Conservation (phyloP, 2,888 invertebrate genomes). For the Tanaodytes sp. region DNA sequence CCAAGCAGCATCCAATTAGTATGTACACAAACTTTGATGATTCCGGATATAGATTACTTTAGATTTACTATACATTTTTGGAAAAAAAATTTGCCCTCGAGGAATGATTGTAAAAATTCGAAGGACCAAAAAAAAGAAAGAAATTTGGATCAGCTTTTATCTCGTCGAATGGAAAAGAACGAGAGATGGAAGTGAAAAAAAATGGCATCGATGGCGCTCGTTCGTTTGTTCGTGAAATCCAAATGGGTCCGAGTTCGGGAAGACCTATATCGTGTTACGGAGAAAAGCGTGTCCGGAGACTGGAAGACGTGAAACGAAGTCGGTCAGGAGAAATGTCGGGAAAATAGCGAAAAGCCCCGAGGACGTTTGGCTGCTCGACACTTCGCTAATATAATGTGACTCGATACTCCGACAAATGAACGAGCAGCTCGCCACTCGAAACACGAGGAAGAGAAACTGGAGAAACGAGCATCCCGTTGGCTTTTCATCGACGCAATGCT, state of each 20-base stretch:
- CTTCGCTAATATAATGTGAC: conserved; percentile 67
- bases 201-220: no score
- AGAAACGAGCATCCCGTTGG: conserved; percentile 40
- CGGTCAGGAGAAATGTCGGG: conserved; percentile 34
- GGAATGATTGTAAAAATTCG: no score
- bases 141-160: conserved; percentile 7
- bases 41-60: no score
- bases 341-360: conserved; percentile 52
- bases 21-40: no score
- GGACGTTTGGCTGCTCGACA: conserved; percentile 59
- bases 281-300: conserved; percentile 18
- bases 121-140: neutral
- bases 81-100: no score
- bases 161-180: conserved; percentile 28
- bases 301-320: conserved; percentile 38
- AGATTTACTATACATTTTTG: no score
- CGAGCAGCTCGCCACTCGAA: conserved; percentile 32
- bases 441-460: conserved; percentile 37
- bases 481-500: no score
- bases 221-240: no score
- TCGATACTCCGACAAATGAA: conserved; percentile 61
- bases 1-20: no score
- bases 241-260: conserved; percentile 41
- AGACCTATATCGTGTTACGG: conserved; percentile 36
- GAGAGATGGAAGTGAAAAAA: no score